Conservation (phyloP, 2,113 vertebrate species). For the Malurus cyaneus region DNA sequence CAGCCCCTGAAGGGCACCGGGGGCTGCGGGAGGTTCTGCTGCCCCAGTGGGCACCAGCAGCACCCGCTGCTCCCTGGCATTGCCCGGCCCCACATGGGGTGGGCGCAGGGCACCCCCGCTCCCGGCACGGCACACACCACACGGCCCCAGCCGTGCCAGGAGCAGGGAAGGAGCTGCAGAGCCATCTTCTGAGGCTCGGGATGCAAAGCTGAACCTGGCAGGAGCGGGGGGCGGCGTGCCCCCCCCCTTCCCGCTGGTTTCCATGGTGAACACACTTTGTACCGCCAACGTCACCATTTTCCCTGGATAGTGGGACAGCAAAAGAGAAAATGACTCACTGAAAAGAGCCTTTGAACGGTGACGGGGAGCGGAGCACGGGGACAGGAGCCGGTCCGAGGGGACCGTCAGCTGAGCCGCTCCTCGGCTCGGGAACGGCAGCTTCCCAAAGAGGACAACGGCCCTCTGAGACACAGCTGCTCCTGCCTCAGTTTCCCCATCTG, state of each 20-base stretch:
- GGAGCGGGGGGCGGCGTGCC: slow-evolving; percentile 5
- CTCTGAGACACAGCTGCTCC: accelerated
- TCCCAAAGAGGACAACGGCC: accelerated
- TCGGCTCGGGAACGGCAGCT: neutral
- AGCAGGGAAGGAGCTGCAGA: slow-evolving; percentile 12
- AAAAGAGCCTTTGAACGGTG: neutral
- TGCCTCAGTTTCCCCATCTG: neutral
- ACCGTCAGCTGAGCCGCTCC: neutral
- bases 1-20: neutral
- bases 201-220: slow-evolving; percentile 31
- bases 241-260: slow-evolving; percentile 40
- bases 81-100: accelerated
- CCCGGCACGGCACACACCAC: accelerated
- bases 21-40: neutral
- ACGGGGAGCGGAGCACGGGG: neutral
- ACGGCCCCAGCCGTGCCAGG: neutral
- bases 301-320: slow-evolving; percentile 58
- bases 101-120: neutral
- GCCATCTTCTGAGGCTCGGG: slow-evolving; percentile 38
- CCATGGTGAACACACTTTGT: slow-evolving; percentile 67
- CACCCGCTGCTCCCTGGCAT: neutral
- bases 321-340: slow-evolving; percentile 63
- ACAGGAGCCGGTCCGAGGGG: neutral
- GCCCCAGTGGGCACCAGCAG: neutral
- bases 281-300: slow-evolving; percentile 56